A percentile compares a stretch with the other conserved stretches of the same genome.
These are phyloP conservation scores for Ctenoplectra terminalis DNA, from an alignment of 1,140 invertebrate species.

Conservation along the genomic window DNA sequence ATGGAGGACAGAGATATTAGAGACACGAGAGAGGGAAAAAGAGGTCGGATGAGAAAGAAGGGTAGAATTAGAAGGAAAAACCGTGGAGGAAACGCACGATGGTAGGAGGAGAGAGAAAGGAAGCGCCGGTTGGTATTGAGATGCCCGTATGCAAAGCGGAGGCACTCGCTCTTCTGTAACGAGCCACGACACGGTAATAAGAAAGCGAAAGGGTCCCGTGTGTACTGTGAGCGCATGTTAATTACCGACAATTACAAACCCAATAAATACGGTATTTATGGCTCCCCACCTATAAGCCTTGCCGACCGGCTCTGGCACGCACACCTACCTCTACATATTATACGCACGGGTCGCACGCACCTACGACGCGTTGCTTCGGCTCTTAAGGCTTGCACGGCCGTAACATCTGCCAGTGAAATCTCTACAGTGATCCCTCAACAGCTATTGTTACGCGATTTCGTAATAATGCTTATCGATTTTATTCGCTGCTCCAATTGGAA, in stretches of 20 bases:
- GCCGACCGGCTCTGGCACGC: constrained; percentile 25
- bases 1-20: no score
- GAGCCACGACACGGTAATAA: constrained; percentile 68
- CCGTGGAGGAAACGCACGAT: neutral
- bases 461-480: neutral
- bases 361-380: neutral
- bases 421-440: neutral
- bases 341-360: constrained; percentile 23
- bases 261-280: constrained; percentile 72
- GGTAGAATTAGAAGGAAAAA: constrained; percentile 24
- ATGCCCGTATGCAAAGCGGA: constrained; percentile 68
- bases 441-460: constrained; percentile 15
- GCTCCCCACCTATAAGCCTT: constrained; percentile 42
- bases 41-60: neutral
- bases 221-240: constrained; percentile 65
- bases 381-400: neutral
- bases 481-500: neutral
- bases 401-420: constrained; percentile 15
- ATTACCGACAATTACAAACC: constrained; percentile 74
- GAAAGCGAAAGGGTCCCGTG: constrained; percentile 60
- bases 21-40: neutral
- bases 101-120: constrained; percentile 4
- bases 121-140: constrained; percentile 62
- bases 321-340: constrained; percentile 7
- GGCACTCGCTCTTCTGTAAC: constrained; percentile 63